Evolutionary conservation across 2,797 vertebrate species (phyloP).

Genomic region (Brachymystax lenok): DNA sequence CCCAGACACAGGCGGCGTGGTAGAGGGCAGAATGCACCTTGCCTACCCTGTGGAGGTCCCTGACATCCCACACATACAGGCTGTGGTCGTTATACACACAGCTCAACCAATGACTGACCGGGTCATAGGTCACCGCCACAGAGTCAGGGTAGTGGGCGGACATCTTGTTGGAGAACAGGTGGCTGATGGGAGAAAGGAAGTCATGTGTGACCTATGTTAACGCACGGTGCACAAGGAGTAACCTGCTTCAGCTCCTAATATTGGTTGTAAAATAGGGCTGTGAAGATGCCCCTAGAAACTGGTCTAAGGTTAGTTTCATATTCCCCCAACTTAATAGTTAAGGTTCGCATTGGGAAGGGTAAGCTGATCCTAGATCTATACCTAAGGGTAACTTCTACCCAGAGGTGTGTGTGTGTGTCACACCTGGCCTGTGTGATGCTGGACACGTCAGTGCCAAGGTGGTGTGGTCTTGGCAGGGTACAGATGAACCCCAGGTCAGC

Average conservation of each 20-base stretch:
- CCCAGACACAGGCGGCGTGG: constrained; percentile 92
- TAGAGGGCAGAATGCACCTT: constrained; percentile 93
- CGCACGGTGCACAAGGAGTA: background rate
- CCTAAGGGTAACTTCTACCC: background rate
- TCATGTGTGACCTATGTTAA: background rate
- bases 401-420: background rate
- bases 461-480: constrained; percentile 87
- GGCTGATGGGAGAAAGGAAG: constrained; percentile 65
- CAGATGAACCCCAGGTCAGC: constrained; percentile 86
- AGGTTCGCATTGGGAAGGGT: too few relatives aligned
- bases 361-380: too few relatives aligned
- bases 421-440: constrained; percentile 86
- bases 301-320: background rate
- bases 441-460: constrained; percentile 81
- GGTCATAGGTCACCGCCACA: constrained; percentile 88
- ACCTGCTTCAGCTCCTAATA: background rate
- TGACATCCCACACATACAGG: constrained; percentile 93
- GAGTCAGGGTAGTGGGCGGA: constrained; percentile 85
- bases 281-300: background rate
- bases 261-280: background rate
- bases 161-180: constrained; percentile 73
- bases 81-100: constrained; percentile 97
- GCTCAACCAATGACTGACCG: constrained; percentile 86
- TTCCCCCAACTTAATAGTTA: too few relatives aligned
- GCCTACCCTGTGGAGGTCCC: constrained; percentile 85